A percentile compares a stretch with the other conserved stretches of the same genome.
These are phyloP conservation scores for Siniperca knerii DNA, from an alignment of 2,113 vertebrate species.

Conservation along the genomic window DNA sequence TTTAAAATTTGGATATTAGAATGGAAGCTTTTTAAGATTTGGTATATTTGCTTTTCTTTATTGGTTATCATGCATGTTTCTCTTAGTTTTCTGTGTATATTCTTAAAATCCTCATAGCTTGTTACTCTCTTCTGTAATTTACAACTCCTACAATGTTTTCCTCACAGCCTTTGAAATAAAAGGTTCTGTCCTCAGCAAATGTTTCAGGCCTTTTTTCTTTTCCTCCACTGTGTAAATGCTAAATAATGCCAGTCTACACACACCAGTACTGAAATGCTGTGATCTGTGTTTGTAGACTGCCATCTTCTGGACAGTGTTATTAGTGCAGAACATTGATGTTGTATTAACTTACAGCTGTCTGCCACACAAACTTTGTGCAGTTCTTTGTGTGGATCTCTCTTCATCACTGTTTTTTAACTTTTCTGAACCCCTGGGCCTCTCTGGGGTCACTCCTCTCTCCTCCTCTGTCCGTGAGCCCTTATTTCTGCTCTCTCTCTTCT, in stretches of 20 bases:
- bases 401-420: not conserved
- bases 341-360: not conserved
- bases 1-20: not conserved
- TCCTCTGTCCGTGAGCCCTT: slow-evolving; percentile 48
- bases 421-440: slow-evolving; percentile 36
- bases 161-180: slow-evolving; percentile 60
- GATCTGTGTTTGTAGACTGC: slow-evolving; percentile 59
- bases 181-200: slow-evolving; percentile 52
- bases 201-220: slow-evolving; percentile 48
- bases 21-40: not conserved
- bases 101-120: not conserved
- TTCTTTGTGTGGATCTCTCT: not conserved
- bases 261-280: not conserved
- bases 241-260: not conserved
- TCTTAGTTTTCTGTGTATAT: slow-evolving; percentile 3
- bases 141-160: slow-evolving; percentile 30
- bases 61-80: slow-evolving; percentile 12
- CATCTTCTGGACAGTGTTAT: slow-evolving; percentile 66
- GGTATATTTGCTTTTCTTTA: not conserved
- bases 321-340: slow-evolving; percentile 25
- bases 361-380: not conserved
- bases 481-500: slow-evolving; percentile 72
- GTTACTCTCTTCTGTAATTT: slow-evolving; percentile 25
- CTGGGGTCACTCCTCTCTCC: slow-evolving; percentile 32
- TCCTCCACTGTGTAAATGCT: not conserved